Base-by-base conservation (phyloP, 2,888 invertebrate species). In the Halictus ligatus region DNA sequence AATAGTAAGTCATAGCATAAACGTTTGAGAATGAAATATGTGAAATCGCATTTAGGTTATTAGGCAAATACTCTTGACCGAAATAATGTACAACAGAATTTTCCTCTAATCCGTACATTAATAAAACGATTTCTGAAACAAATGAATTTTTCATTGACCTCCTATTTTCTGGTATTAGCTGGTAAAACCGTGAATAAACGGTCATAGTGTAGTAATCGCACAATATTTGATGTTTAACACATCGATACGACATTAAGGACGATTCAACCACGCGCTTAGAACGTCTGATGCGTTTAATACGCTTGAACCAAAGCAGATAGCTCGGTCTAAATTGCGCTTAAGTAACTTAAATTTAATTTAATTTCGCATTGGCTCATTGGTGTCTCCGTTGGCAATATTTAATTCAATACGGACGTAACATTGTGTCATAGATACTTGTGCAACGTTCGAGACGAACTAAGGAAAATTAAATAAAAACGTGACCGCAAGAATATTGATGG, bases 271-370 rank as follows among this genome's bases (percentile, higher is more conserved):
- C 79, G 85, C 72, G 83, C 75, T 85, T 83, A 83, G 78, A 79
- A 83, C 73, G 85, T 64, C 79, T 73, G 79, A 73, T 76, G 83
- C 83, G 85, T 85, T 85, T 85, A 85, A 85, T 83, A 58, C 83
- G 85, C 83, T 79, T 83, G 85, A 85, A 85, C 79, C 85, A 83
- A 85, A 85, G 85, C 85, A 73, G 83, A 85, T 85, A 85, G 85
- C 83, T 85, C 83, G 85, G 67, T 83, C 83, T 83, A 83, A 85
- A 85, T 85, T 85, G 83, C 85, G 83, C 85, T 85, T 85, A 85
- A 85, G 85, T 83, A 85, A 83, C 85, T 85, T 85, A 85, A 85
- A 85, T 85, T 85, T 85, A 85, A 85, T 85, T 85, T 85, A 85
- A 85, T 85, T 83, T 85, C 83, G 83, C 85, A 83, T 85, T 85